Conservation (phyloP, 2,888 invertebrate species). For the Aspidiotus rigidus region DNA sequence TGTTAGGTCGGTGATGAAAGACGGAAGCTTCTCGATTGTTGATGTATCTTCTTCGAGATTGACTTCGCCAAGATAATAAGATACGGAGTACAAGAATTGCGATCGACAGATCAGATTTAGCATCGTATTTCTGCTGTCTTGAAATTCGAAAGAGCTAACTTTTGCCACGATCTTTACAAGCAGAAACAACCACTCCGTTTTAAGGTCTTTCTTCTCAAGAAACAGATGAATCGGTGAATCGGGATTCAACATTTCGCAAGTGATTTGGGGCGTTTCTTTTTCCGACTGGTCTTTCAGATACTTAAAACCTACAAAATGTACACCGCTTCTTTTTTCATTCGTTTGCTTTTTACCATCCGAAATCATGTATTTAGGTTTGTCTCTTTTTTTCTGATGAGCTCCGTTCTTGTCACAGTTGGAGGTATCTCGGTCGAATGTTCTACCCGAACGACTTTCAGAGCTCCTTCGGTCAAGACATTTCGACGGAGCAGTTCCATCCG, state of each 20-base stretch:
- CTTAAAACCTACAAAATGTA: neutral
- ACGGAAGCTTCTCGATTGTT: constrained; percentile 37
- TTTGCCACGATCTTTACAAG: constrained; percentile 25
- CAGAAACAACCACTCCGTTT: constrained; percentile 30
- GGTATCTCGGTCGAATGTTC: too few species aligned
- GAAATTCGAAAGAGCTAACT: constrained; percentile 29
- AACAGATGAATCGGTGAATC: constrained; percentile 22
- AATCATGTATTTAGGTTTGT: too few species aligned
- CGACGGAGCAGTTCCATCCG: too few species aligned
- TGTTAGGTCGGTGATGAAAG: constrained; percentile 39
- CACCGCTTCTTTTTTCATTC: too few species aligned
- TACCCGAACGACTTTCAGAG: too few species aligned
- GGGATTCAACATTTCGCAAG: constrained; percentile 18
- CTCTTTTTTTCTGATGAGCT: too few species aligned
- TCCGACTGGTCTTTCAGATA: constrained; percentile 23
- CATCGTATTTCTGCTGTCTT: constrained; percentile 6
- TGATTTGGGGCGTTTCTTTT: constrained; percentile 25
- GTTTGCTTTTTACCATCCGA: too few species aligned
- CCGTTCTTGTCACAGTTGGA: too few species aligned
- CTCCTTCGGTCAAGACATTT: too few species aligned
- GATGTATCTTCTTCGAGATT: constrained; percentile 35
- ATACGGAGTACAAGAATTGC: constrained; percentile 25
- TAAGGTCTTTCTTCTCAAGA: constrained; percentile 7
- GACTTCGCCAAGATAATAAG: constrained; percentile 35
- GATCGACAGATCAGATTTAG: constrained; percentile 15